These are phyloP conservation scores for Anoplopoma fimbria DNA, from an alignment of 2,113 vertebrate species.

Conservation along the genomic window DNA sequence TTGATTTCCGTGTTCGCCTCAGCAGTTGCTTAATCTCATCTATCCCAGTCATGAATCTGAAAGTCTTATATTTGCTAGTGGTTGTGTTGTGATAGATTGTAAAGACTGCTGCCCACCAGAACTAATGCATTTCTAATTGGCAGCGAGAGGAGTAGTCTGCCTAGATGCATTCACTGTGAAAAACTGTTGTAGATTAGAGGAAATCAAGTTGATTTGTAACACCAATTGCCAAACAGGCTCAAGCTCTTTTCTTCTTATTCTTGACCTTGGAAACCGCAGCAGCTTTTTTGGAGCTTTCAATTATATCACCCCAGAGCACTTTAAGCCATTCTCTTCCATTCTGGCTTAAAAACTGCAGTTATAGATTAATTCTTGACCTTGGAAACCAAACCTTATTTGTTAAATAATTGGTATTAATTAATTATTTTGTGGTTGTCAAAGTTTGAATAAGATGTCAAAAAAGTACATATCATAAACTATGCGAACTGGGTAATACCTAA, in stretches of 20 bases:
- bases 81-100: constrained; percentile 48
- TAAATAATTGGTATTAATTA: neutral
- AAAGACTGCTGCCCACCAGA: constrained; percentile 22
- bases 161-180: constrained; percentile 10
- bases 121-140: constrained; percentile 46
- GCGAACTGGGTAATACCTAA: neutral
- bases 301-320: neutral
- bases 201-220: constrained; percentile 10
- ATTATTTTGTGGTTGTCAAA: neutral
- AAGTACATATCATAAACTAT: neutral
- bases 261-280: neutral
- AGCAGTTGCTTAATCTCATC: constrained; percentile 38
- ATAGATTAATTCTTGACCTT: neutral
- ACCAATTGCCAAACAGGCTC: neutral
- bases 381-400: neutral
- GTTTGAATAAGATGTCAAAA: neutral
- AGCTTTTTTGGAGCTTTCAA: too few species aligned
- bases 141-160: constrained; percentile 7
- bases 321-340: neutral
- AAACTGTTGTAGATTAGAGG: constrained; percentile 10
- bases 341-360: neutral
- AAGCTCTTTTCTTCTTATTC: neutral
- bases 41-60: constrained; percentile 23
- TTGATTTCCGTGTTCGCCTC: constrained; percentile 33
- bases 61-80: constrained; percentile 17